Percentiles rank a stretch among this genome's conserved stretches.
These are phyloP conservation scores for Liodrosophila aerea DNA, from an alignment of 2,888 invertebrate species.

Conservation along the genomic window DNA sequence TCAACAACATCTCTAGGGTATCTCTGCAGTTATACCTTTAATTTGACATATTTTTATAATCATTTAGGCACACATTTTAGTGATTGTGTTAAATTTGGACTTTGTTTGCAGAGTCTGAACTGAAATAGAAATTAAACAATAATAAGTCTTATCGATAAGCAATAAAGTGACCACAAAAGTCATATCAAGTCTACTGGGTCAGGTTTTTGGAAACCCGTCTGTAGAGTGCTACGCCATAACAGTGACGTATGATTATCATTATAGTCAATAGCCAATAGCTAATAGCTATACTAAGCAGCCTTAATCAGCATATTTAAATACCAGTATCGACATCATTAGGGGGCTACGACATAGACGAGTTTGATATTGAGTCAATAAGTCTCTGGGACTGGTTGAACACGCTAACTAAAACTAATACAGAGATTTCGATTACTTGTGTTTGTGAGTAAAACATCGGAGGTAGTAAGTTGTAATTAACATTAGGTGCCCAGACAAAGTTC, in stretches of 20 bases:
- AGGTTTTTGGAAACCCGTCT: slow-evolving; percentile 40
- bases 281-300: slow-evolving; percentile 1
- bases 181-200: slow-evolving; percentile 44
- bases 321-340: slow-evolving; percentile 16
- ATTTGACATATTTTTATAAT: slow-evolving; percentile 15
- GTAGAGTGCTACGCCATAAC: neutral
- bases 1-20: too few species aligned
- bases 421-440: neutral
- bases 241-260: too few species aligned
- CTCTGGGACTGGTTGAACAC: slow-evolving; percentile 23
- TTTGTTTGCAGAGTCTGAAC: slow-evolving; percentile 26
- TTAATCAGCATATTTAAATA: slow-evolving; percentile 14
- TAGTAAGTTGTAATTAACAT: slow-evolving; percentile 46
- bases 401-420: neutral
- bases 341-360: slow-evolving; percentile 26
- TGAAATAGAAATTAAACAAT: slow-evolving; percentile 7
- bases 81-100: slow-evolving; percentile 19
- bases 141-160: slow-evolving; percentile 26
- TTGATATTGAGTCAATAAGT: slow-evolving; percentile 20
- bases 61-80: neutral
- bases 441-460: slow-evolving; percentile 20
- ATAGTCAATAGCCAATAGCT: neutral
- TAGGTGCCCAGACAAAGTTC: slow-evolving; percentile 40
- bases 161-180: slow-evolving; percentile 28
- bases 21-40: too few species aligned